Percentiles rank a stretch among this genome's conserved stretches.
Evolutionary conservation across 1,140 invertebrate genomes (phyloP).

Genomic region (Cydia strobilella): DNA sequence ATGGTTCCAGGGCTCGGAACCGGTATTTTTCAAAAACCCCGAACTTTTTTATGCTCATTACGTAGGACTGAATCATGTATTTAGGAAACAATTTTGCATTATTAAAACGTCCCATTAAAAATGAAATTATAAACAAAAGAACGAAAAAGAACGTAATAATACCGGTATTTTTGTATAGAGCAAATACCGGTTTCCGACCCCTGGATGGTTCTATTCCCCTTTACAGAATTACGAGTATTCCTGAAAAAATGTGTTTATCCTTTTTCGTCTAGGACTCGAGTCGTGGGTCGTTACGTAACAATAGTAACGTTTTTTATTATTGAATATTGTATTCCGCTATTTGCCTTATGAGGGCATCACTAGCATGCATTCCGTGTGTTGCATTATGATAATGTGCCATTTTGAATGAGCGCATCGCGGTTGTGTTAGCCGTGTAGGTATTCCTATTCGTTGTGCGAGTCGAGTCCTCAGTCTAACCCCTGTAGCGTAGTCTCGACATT

Average conservation of each 20-base stretch:
- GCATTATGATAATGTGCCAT: slow-evolving; percentile 74
- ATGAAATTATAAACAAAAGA: too few relatives aligned
- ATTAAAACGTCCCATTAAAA: too few relatives aligned
- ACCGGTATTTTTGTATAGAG: too few relatives aligned
- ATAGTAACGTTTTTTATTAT: slow-evolving; percentile 35
- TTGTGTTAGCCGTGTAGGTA: slow-evolving; percentile 40
- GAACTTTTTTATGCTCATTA: too few relatives aligned
- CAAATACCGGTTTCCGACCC: too few relatives aligned
- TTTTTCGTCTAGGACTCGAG: background rate
- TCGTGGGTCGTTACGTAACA: background rate
- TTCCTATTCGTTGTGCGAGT: too few relatives aligned
- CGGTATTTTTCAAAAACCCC: too few relatives aligned
- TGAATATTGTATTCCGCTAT: slow-evolving; percentile 50
- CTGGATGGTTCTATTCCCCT: background rate
- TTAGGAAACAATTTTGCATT: too few relatives aligned
- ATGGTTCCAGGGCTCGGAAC: too few relatives aligned
- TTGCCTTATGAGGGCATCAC: slow-evolving; percentile 59
- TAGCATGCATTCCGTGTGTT: slow-evolving; percentile 64
- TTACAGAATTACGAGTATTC: background rate
- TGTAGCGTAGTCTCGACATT: background rate
- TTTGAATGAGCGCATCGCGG: slow-evolving; percentile 60
- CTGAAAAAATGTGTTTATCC: background rate
- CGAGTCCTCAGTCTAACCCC: background rate
- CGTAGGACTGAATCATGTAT: too few relatives aligned
- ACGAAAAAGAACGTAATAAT: too few relatives aligned